phyloP scores from a whole-genome alignment of 2,113 vertebrate species.

The Nothobranchius kuhntae region DNA sequence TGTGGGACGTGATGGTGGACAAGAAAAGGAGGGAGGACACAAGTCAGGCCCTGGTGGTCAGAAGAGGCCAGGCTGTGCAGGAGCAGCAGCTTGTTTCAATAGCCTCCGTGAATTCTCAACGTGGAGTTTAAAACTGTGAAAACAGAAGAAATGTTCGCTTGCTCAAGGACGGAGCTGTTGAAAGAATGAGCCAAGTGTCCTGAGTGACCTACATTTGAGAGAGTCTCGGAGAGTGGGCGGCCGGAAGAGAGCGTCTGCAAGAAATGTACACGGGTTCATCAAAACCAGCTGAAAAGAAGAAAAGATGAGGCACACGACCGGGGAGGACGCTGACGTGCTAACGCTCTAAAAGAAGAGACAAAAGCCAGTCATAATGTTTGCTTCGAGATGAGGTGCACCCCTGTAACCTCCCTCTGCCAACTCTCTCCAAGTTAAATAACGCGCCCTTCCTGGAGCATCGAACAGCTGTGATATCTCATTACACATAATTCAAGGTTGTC shows the following conservation, averaged over 20 bases:
- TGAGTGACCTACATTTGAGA: slow-evolving; percentile 32
- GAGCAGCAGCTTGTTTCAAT: slow-evolving; percentile 11
- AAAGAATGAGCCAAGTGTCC: slow-evolving; percentile 16
- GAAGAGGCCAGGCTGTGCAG: slow-evolving; percentile 33
- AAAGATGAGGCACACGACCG: slow-evolving; percentile 21
- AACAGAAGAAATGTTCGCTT: slow-evolving; percentile 4
- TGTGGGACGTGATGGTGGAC: slow-evolving; percentile 52
- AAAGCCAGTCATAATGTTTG: slow-evolving; percentile 36
- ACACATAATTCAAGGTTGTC: slow-evolving; percentile 39
- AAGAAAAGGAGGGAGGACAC: slow-evolving; percentile 35
- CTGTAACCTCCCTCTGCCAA: slow-evolving; percentile 48
- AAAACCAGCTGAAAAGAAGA: slow-evolving; percentile 1
- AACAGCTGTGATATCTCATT: slow-evolving; percentile 27
- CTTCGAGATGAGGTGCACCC: slow-evolving; percentile 23
- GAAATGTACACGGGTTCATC: background rate
- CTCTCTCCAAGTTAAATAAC: slow-evolving; percentile 26
- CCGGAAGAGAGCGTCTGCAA: background rate
- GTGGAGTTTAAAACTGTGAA: background rate
- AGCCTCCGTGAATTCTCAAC: background rate
- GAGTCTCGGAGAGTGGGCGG: background rate
- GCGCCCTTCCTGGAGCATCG: slow-evolving; percentile 14
- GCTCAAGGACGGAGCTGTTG: background rate
- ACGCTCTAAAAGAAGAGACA: slow-evolving; percentile 44
- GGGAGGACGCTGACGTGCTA: slow-evolving; percentile 33
- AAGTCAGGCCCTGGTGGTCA: slow-evolving; percentile 29